These are phyloP conservation scores for Xestia sexstrigata DNA, from an alignment of 2,888 invertebrate genomes.

Conservation along the genomic window DNA sequence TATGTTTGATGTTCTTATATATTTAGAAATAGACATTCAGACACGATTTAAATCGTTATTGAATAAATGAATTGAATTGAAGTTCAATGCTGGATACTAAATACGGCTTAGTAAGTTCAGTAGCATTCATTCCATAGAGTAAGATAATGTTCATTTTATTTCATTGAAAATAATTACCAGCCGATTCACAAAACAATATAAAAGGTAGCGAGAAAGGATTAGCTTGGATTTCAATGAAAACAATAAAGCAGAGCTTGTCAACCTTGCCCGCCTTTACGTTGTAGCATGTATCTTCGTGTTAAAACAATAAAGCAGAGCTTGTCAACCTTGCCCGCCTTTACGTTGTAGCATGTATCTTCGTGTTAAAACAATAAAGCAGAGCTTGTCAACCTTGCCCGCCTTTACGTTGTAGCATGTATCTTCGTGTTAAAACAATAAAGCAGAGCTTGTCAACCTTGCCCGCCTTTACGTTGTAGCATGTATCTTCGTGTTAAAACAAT, in stretches of 20 bases:
- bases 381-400: neutral
- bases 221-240: neutral
- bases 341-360: neutral
- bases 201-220: slow-evolving; percentile 20
- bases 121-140: neutral
- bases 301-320: slow-evolving; percentile 30
- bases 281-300: slow-evolving; percentile 16
- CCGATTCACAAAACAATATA: neutral
- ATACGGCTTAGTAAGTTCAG: neutral
- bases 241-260: neutral
- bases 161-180: neutral
- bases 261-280: neutral
- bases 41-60: too few species aligned
- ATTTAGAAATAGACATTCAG: too few species aligned
- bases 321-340: neutral
- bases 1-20: too few species aligned
- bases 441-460: too few species aligned
- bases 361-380: slow-evolving; percentile 40
- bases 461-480: neutral
- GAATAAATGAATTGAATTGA: too few species aligned
- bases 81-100: neutral
- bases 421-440: slow-evolving; percentile 40
- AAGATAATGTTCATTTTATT: neutral
- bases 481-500: slow-evolving; percentile 33
- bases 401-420: neutral